Percentiles rank a stretch among this genome's conserved stretches.
These are phyloP conservation scores for Scortum barcoo DNA, from an alignment of 2,113 vertebrate genomes.

Conservation along the genomic window DNA sequence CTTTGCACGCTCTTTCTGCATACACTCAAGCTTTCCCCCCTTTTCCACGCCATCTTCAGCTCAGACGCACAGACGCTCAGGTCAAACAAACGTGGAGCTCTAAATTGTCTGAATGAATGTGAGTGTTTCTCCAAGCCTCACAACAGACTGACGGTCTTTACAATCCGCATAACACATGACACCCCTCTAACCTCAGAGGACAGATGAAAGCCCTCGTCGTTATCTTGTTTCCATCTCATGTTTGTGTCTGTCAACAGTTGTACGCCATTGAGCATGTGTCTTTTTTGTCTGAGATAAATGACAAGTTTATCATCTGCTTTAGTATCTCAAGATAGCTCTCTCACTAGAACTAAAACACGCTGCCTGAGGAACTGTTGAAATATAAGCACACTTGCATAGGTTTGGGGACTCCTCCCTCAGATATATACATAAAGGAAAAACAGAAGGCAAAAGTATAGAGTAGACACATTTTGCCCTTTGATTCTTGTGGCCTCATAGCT, in stretches of 20 bases:
- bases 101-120: not conserved
- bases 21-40: too few relatives aligned
- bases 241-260: constrained; percentile 30
- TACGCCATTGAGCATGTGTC: constrained; percentile 15
- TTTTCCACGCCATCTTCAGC: constrained; percentile 14
- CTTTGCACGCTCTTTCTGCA: not conserved
- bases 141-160: constrained; percentile 5
- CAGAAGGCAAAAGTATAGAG: constrained; percentile 20
- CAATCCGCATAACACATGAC: not conserved
- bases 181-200: constrained; percentile 6
- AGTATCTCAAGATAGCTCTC: not conserved
- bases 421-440: constrained; percentile 5
- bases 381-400: not conserved
- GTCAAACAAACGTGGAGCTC: not conserved
- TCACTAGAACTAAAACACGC: constrained; percentile 3
- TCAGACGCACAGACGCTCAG: constrained; percentile 32
- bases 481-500: constrained; percentile 36
- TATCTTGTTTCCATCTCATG: constrained; percentile 48
- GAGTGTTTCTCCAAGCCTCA: constrained; percentile 3
- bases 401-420: not conserved
- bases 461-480: constrained; percentile 23
- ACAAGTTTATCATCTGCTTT: constrained; percentile 17
- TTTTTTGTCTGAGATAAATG: constrained; percentile 30
- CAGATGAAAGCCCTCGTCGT: constrained; percentile 30
- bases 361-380: constrained; percentile 21